A percentile compares a stretch with the other conserved stretches of the same genome.
phyloP scores from a whole-genome alignment of 1,140 invertebrate species.

The Acyrthosiphon pisum region DNA sequence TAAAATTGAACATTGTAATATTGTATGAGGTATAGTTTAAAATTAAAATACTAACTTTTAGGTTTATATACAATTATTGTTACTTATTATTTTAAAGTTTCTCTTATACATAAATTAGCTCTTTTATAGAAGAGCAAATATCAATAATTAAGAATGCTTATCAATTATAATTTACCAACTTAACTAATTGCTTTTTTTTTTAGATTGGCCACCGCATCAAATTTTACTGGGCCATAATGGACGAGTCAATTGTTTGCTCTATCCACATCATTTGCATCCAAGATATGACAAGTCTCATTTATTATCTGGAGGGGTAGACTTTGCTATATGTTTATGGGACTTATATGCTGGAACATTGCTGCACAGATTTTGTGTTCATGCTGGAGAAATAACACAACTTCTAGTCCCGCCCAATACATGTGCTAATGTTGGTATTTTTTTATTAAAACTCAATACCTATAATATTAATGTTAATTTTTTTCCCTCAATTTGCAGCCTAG shows the following conservation, averaged over 20 bases:
- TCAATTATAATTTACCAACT: neutral
- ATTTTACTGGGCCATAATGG: constrained; percentile 90
- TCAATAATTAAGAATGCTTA: neutral
- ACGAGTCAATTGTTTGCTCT: constrained; percentile 92
- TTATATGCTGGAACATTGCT: constrained; percentile 87
- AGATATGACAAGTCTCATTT: constrained; percentile 92
- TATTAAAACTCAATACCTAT: neutral
- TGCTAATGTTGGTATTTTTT: constrained; percentile 67
- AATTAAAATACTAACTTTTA: neutral
- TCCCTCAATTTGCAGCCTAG: constrained; percentile 72
- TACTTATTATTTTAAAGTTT: neutral
- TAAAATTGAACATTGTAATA: neutral
- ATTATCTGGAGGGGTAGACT: constrained; percentile 96
- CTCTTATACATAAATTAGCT: neutral
- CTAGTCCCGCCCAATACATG: constrained; percentile 91
- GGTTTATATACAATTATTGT: neutral
- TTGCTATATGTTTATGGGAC: constrained; percentile 98
- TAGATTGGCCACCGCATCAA: constrained; percentile 91
- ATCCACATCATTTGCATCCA: constrained; percentile 90
- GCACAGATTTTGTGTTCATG: constrained; percentile 96
- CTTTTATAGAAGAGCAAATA: neutral
- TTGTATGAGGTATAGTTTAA: neutral
- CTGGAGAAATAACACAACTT: constrained; percentile 88
- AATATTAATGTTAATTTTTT: constrained; percentile 28
- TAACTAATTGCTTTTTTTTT: constrained; percentile 49